Conservation (phyloP, 2,797 vertebrate species). For the Falco novaeseelandiae region DNA sequence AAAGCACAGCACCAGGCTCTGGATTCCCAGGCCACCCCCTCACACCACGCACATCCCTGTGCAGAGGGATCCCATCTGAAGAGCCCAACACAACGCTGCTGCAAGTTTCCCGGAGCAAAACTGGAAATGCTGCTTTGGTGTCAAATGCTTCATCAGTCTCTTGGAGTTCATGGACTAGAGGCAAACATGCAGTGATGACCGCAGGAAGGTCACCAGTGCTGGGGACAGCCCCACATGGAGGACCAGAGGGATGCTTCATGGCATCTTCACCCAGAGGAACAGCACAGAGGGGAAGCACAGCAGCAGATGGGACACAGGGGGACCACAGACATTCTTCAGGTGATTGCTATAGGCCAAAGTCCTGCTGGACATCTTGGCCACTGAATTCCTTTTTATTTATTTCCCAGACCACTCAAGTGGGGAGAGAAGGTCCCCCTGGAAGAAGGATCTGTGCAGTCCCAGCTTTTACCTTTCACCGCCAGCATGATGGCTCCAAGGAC, state of each 20-base stretch:
- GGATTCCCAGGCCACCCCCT: neutral
- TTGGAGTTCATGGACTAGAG: accelerated
- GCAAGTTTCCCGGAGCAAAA: neutral
- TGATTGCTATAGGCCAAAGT: accelerated
- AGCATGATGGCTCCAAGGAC: slow-evolving; percentile 87
- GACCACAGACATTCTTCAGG: neutral
- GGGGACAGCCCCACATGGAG: neutral
- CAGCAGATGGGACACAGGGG: neutral
- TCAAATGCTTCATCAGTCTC: accelerated
- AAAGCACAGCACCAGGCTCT: accelerated
- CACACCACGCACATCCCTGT: neutral
- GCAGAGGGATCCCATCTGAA: neutral
- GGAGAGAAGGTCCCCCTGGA: neutral
- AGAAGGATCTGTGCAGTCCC: neutral
- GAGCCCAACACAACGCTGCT: neutral
- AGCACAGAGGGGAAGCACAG: neutral
- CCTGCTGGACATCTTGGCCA: neutral
- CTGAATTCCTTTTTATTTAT: neutral
- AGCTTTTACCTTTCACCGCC: slow-evolving; percentile 83
- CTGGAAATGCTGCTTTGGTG: neutral
- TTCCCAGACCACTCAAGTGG: accelerated
- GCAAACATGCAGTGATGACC: accelerated
- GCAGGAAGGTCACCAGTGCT: neutral
- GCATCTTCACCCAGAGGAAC: neutral
- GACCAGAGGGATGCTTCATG: neutral